Conservation (phyloP, 2,888 invertebrate genomes). For the Corbicula japonica region DNA sequence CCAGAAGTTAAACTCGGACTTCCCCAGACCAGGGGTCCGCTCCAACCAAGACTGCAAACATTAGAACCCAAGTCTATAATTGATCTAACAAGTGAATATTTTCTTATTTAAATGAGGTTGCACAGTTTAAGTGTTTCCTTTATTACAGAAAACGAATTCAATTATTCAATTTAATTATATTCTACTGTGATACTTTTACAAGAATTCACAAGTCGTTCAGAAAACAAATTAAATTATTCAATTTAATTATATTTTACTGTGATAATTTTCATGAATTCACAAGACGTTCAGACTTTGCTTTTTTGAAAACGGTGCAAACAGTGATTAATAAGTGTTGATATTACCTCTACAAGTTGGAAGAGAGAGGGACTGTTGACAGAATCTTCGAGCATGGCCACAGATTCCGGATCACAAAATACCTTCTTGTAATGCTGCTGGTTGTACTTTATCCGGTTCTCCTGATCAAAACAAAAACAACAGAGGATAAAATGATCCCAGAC, state of each 20-base stretch:
- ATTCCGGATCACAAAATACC: constrained; percentile 91
- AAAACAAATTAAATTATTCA: too few species aligned
- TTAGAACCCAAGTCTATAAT: not conserved
- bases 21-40: constrained; percentile 96
- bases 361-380: constrained; percentile 96
- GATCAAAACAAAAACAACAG: constrained; percentile 74
- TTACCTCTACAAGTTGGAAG: constrained; percentile 92
- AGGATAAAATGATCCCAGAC: not conserved
- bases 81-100: too few species aligned
- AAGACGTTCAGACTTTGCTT: too few species aligned
- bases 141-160: too few species aligned
- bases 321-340: too few species aligned
- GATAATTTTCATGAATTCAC: too few species aligned
- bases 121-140: too few species aligned
- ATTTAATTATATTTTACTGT: too few species aligned
- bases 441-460: constrained; percentile 96
- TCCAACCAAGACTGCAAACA: constrained; percentile 92
- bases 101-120: too few species aligned
- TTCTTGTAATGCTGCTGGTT: constrained; percentile 95
- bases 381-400: constrained; percentile 89
- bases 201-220: not conserved
- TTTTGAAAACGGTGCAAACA: too few species aligned
- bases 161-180: too few species aligned
- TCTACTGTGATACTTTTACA: not conserved
- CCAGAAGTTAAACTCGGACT: constrained; percentile 96